phyloP scores from a whole-genome alignment of 2,888 invertebrate species.

The Ctena decussata region DNA sequence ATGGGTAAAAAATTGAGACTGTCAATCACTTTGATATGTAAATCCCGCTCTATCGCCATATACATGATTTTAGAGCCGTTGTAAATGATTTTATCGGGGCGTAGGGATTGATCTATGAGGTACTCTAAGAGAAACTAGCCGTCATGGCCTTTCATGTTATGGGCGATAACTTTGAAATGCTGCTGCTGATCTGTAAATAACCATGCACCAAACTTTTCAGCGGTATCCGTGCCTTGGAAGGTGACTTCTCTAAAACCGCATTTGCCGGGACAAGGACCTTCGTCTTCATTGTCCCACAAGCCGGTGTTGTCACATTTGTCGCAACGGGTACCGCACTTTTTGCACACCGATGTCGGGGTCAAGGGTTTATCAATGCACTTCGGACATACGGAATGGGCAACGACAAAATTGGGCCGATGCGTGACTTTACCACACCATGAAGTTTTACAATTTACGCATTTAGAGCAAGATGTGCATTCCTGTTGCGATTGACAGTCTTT shows the following conservation, averaged over 20 bases:
- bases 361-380: background rate
- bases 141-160: no score
- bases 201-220: constrained; percentile 46
- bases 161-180: no score
- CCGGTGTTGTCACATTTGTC: constrained; percentile 28
- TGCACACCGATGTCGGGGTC: constrained; percentile 26
- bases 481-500: background rate
- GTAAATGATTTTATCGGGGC: no score
- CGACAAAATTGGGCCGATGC: constrained; percentile 11
- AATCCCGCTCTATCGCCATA: no score
- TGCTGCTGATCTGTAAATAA: constrained; percentile 39
- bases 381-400: background rate
- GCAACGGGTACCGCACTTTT: constrained; percentile 33
- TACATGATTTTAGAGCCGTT: no score
- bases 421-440: constrained; percentile 10
- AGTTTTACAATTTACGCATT: background rate
- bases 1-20: background rate
- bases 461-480: background rate
- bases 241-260: no score
- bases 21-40: no score
- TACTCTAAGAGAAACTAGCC: no score
- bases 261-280: constrained; percentile 38
- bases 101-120: no score
- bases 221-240: no score
- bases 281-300: constrained; percentile 31